phyloP scores from a whole-genome alignment of 2,888 invertebrate species.

The Ennomos erosarius region DNA sequence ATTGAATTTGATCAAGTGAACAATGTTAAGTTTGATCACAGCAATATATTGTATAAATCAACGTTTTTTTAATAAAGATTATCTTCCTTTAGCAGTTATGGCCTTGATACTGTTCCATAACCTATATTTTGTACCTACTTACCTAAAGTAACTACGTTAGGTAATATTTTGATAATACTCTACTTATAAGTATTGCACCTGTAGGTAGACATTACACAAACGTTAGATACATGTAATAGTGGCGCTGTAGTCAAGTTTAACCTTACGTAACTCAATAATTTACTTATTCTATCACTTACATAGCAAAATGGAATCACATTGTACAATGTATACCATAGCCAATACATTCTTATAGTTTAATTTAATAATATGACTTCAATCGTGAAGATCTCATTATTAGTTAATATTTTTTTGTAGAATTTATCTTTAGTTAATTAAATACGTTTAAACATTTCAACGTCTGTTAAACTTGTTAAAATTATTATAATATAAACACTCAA shows the following conservation, averaged over 20 bases:
- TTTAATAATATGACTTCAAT: constrained; percentile 22
- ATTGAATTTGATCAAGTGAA: constrained; percentile 33
- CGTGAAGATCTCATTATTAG: constrained; percentile 22
- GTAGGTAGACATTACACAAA: constrained; percentile 59
- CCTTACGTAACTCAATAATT: constrained; percentile 31
- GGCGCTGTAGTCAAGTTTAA: constrained; percentile 42
- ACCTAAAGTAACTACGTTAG: constrained; percentile 37
- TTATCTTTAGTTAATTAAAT: constrained; percentile 24
- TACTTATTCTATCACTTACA: constrained; percentile 57
- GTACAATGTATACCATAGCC: constrained; percentile 19
- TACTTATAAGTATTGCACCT: constrained; percentile 56
- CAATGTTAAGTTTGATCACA: constrained; percentile 47
- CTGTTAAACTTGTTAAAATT: constrained; percentile 65
- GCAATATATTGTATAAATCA: constrained; percentile 42
- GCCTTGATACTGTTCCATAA: constrained; percentile 41
- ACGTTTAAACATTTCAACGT: constrained; percentile 53
- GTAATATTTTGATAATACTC: constrained; percentile 40
- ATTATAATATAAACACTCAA: constrained; percentile 66
- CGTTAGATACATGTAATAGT: constrained; percentile 30
- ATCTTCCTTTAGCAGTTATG: constrained; percentile 47
- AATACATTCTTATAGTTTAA: constrained; percentile 38
- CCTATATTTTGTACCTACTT: constrained; percentile 25
- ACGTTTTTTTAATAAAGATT: constrained; percentile 30
- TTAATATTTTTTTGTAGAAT: constrained; percentile 11
- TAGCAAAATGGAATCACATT: constrained; percentile 35